phyloP scores from a whole-genome alignment of 2,797 vertebrate species.

The Apogon hyalosoma region DNA sequence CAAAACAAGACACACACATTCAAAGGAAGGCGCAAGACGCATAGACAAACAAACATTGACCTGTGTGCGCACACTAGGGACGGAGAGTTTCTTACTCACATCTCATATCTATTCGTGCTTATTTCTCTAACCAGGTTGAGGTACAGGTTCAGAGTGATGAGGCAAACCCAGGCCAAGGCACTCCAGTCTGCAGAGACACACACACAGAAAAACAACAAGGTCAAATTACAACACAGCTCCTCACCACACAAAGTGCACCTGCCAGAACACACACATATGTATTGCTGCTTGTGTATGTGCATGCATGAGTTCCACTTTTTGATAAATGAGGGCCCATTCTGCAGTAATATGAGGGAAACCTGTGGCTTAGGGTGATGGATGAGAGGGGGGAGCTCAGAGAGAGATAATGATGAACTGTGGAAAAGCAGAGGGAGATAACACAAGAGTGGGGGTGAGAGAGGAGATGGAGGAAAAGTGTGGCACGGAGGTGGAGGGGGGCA shows the following conservation, averaged over 20 bases:
- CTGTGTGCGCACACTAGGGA: conserved; percentile 7
- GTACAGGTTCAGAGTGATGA: conserved; percentile 86
- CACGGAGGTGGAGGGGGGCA: conserved; percentile 2
- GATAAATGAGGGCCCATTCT: conserved; percentile 81
- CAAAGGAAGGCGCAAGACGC: neutral
- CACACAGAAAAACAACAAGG: conserved; percentile 65
- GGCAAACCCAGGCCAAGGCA: conserved; percentile 86
- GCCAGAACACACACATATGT: conserved; percentile 20
- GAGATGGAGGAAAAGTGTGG: conserved; percentile 19
- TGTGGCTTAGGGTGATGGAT: conserved; percentile 78
- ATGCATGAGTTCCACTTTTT: conserved; percentile 64
- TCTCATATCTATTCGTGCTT: conserved; percentile 78
- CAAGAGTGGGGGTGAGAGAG: conserved; percentile 19
- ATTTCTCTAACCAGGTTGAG: conserved; percentile 84
- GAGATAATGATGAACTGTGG: conserved; percentile 73
- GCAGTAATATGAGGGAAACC: conserved; percentile 83
- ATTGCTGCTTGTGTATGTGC: neutral
- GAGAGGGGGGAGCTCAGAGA: conserved; percentile 61
- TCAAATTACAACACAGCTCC: conserved; percentile 66
- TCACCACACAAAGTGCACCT: conserved; percentile 48
- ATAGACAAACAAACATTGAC: conserved; percentile 3
- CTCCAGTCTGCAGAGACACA: conserved; percentile 82
- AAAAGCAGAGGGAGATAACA: conserved; percentile 76
- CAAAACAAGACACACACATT: conserved; percentile 30
- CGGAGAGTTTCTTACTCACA: conserved; percentile 69